Evolutionary conservation across 2,797 vertebrate genomes (phyloP).

Genomic region (Epinephelus awoara): DNA sequence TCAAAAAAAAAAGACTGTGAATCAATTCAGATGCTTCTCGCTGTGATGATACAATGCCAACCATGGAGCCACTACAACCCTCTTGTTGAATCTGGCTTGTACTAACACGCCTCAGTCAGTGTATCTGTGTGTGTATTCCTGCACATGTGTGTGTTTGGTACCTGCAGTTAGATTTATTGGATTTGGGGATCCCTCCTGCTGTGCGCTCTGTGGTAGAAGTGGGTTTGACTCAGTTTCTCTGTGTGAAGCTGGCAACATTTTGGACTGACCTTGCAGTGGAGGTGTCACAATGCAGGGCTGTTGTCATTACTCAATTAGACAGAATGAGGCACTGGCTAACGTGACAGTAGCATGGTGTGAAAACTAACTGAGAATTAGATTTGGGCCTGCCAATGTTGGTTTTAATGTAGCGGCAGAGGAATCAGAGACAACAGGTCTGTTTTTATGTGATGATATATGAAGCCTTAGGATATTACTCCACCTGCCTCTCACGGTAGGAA

Average conservation of each 20-base stretch:
- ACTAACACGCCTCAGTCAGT: background rate
- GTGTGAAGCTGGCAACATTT: slow-evolving; percentile 71
- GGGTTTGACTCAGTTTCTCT: slow-evolving; percentile 72
- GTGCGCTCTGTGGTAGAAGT: slow-evolving; percentile 61
- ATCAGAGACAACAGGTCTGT: slow-evolving; percentile 57
- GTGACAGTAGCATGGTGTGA: slow-evolving; percentile 77
- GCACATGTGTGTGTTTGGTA: slow-evolving; percentile 50
- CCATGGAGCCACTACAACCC: slow-evolving; percentile 35
- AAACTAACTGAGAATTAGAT: slow-evolving; percentile 70
- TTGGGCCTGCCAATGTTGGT: slow-evolving; percentile 50
- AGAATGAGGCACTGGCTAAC: slow-evolving; percentile 79
- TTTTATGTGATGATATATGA: slow-evolving; percentile 62
- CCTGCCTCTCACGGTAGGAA: slow-evolving; percentile 13
- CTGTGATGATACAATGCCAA: slow-evolving; percentile 51
- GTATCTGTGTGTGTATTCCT: slow-evolving; percentile 19
- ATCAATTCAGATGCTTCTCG: slow-evolving; percentile 45
- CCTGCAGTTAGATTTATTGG: slow-evolving; percentile 79
- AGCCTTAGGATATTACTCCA: slow-evolving; percentile 41
- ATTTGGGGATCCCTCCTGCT: slow-evolving; percentile 66
- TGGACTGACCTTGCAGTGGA: slow-evolving; percentile 78
- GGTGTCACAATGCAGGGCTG: slow-evolving; percentile 70
- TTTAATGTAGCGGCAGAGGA: slow-evolving; percentile 40
- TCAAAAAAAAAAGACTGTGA: slow-evolving; percentile 31
- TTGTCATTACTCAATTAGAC: slow-evolving; percentile 84
- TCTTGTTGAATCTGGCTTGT: slow-evolving; percentile 32